phyloP scores from a whole-genome alignment of 2,888 invertebrate species.

The Drosophila helvetica region DNA sequence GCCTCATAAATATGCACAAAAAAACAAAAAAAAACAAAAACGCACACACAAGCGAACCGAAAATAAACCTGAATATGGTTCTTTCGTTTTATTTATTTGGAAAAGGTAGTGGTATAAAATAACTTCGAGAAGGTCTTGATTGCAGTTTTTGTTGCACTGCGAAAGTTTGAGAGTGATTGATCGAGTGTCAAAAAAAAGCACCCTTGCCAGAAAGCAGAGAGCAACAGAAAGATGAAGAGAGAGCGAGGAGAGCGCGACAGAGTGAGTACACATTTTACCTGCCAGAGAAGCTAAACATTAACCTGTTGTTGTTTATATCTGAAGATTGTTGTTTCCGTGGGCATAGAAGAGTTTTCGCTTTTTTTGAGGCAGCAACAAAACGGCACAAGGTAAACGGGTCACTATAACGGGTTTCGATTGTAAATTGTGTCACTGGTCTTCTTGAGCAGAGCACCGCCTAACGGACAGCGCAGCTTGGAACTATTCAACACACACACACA shows the following conservation, averaged over 20 bases:
- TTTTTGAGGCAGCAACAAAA: constrained; percentile 46
- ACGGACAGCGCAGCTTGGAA: not conserved
- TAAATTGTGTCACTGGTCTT: constrained; percentile 31
- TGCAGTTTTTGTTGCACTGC: constrained; percentile 50
- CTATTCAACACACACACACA: constrained; percentile 2
- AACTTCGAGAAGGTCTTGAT: not conserved
- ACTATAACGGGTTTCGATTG: constrained; percentile 24
- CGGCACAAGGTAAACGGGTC: constrained; percentile 70
- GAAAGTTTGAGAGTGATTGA: constrained; percentile 51
- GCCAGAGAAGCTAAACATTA: constrained; percentile 35
- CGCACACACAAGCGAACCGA: constrained; percentile 25
- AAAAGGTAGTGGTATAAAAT: constrained; percentile 19
- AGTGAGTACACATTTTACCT: constrained; percentile 48
- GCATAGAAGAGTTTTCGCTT: constrained; percentile 66
- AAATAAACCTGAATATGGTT: constrained; percentile 62
- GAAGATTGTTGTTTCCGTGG: constrained; percentile 10
- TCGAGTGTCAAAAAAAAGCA: constrained; percentile 36
- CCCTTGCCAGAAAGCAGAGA: constrained; percentile 19
- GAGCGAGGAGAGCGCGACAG: constrained; percentile 4
- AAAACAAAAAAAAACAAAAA: constrained; percentile 15
- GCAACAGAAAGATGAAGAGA: not conserved
- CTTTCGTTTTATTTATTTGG: constrained; percentile 26
- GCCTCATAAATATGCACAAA: constrained; percentile 66
- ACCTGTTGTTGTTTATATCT: constrained; percentile 36
- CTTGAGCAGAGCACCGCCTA: not conserved